These are phyloP conservation scores for Mionectes macconnelli DNA, from an alignment of 2,113 vertebrate genomes.

Conservation along the genomic window DNA sequence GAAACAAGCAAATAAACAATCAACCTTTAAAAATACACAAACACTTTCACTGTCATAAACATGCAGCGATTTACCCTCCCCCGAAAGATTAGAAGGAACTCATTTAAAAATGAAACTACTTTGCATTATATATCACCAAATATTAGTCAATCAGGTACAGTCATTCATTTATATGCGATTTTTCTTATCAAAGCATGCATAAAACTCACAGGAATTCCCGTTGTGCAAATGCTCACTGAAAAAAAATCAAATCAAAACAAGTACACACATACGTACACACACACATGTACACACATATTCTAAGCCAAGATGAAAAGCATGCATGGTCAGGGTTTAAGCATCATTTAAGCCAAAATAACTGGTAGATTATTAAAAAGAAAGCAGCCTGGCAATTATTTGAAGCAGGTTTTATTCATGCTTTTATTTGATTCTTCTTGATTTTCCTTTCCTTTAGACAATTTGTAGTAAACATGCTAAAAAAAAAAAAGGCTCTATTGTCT, in stretches of 20 bases:
- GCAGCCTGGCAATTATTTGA: constrained; percentile 71
- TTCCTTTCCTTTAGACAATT: constrained; percentile 29
- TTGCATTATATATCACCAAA: constrained; percentile 49
- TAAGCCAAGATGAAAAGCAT: constrained; percentile 67
- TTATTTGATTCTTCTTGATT: constrained; percentile 62
- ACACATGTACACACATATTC: constrained; percentile 22
- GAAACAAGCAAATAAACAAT: constrained; percentile 40
- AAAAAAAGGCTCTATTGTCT: constrained; percentile 29
- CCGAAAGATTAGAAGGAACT: constrained; percentile 29
- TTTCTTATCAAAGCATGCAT: constrained; percentile 67
- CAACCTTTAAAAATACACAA: constrained; percentile 15
- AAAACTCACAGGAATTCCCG: constrained; percentile 67
- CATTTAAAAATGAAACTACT: constrained; percentile 7
- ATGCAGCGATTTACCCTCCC: constrained; percentile 46
- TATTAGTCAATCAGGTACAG: constrained; percentile 58
- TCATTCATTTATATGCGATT: constrained; percentile 55
- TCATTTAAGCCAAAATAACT: constrained; percentile 65
- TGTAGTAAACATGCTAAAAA: constrained; percentile 69
- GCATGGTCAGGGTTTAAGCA: constrained; percentile 72
- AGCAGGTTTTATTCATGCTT: constrained; percentile 79
- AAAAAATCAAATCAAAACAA: constrained; percentile 53
- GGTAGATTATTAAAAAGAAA: constrained; percentile 64
- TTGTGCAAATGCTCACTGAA: constrained; percentile 61
- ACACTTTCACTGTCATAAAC: constrained; percentile 16
- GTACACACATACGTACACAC: constrained; percentile 30